Evolutionary conservation across 2,888 invertebrate genomes (phyloP), one percentile per base, ranked within the genome.

Genomic region (Schrankia costaestrigalis): DNA sequence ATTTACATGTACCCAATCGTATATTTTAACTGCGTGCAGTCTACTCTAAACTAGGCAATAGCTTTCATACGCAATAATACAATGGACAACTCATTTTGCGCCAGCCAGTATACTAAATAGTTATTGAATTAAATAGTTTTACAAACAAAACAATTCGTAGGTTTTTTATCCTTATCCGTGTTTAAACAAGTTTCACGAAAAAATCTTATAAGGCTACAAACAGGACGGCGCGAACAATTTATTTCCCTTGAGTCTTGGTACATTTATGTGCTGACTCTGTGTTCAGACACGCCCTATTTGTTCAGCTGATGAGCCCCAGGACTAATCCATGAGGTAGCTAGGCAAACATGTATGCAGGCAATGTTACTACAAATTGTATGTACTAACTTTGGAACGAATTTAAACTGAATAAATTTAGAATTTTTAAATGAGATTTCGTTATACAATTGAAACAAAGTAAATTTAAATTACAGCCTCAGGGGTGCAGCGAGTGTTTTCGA

Each of bases 231-330:
- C 59, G 65, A 66, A 70, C 69, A 74, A 79, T 78, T 79, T 82
- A 86, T 86, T 86, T 86, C 86, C 86, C 86, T 33, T 35, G 85
- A 78, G 86, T 58, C 66, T 59, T 50, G 43, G 74, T 78, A 82
- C 76, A 72, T 82, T n/a, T n/a, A 84, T 84, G 74, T 74, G 78
- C 75, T 63, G 70, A 67, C 66, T 81, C 70, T 55, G 70, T 65
- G 70, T 74, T 67, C 60, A 73, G 81, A 83, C 80, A 70, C 56
- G 63, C 63, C 71, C 67, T 81, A 84, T 86, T 85, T 83, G 78
- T 84, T 71, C 71, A 56, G 56, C 63, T 74, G 77, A 78, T 75
- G 77, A 78, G 61, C 56, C 62, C 60, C 62, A 36, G 46, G 58
- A 52, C 63, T 69, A 68, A 69, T 65, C 57, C 65, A 56, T 46